Evolutionary conservation across 1,140 invertebrate species (phyloP).

Genomic region (Aradophagus sp.): DNA sequence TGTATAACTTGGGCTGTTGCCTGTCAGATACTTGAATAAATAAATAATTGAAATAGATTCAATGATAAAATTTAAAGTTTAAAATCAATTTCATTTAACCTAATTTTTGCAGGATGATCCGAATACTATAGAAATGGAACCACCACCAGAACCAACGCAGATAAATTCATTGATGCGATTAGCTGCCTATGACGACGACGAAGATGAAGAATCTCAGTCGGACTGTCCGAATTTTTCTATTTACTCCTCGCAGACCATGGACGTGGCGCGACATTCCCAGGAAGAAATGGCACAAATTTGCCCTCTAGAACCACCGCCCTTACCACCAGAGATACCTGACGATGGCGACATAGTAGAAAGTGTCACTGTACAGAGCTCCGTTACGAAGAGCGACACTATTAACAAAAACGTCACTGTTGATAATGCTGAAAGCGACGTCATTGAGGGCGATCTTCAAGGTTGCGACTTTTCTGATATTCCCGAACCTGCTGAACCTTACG

Average conservation of each 20-base stretch:
- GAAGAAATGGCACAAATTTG: conserved; percentile 72
- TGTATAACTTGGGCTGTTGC: no score
- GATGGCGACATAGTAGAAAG: conserved; percentile 67
- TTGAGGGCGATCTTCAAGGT: conserved; percentile 66
- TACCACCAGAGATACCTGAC: conserved; percentile 60
- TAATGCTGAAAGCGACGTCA: conserved; percentile 21
- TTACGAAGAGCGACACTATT: conserved; percentile 64
- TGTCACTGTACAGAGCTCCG: conserved; percentile 66
- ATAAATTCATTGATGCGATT: conserved; percentile 62
- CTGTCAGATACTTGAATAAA: no score
- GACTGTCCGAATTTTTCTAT: conserved; percentile 89
- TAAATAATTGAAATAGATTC: no score
- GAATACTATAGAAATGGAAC: no score
- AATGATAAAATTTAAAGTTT: no score
- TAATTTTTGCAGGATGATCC: no score
- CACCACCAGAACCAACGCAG: conserved; percentile 12
- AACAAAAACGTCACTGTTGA: conserved; percentile 60
- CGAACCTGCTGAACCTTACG: conserved; percentile 67
- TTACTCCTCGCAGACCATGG: conserved; percentile 85
- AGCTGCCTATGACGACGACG: conserved; percentile 69
- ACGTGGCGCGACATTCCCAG: conserved; percentile 79
- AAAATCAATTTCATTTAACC: no score
- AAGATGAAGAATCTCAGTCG: conserved; percentile 78
- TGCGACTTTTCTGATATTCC: conserved; percentile 67
- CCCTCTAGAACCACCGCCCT: conserved; percentile 62